These are phyloP conservation scores for Elmis aenea DNA, from an alignment of 2,888 invertebrate species.

Conservation along the genomic window DNA sequence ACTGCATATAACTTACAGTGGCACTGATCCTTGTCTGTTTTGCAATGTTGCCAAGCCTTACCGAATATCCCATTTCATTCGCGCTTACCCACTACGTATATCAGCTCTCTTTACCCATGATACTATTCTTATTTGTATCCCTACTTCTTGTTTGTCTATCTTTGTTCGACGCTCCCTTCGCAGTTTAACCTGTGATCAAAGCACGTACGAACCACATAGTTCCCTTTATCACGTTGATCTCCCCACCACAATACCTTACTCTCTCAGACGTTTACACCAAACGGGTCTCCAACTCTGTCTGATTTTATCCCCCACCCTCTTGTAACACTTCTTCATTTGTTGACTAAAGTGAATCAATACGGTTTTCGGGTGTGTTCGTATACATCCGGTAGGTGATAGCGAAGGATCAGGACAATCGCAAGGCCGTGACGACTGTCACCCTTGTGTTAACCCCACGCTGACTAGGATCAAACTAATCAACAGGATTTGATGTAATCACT, in stretches of 20 bases:
- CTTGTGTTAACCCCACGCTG: conserved; percentile 37
- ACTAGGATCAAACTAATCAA: conserved; percentile 39
- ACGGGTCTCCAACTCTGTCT: conserved; percentile 32
- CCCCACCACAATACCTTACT: conserved; percentile 17
- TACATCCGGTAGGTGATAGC: conserved; percentile 33
- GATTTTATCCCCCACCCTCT: conserved; percentile 29
- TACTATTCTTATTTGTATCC: conserved; percentile 36
- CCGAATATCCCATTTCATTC: conserved; percentile 19
- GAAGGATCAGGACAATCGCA: conserved; percentile 39
- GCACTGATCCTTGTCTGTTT: conserved; percentile 40
- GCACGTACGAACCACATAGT: conserved; percentile 36
- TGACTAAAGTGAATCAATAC: conserved; percentile 39
- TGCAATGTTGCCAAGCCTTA: conserved; percentile 31
- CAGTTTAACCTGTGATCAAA: conserved; percentile 38
- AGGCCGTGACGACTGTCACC: conserved; percentile 40
- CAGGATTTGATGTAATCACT: conserved; percentile 23
- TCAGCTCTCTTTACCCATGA: conserved; percentile 21
- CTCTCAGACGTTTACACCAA: conserved; percentile 8
- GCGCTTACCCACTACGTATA: conserved; percentile 11
- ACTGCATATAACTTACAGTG: conserved; percentile 42
- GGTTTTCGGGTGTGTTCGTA: conserved; percentile 35
- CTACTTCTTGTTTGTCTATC: conserved; percentile 30
- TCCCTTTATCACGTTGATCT: conserved; percentile 27
- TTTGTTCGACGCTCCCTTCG: conserved; percentile 34
- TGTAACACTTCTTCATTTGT: conserved; percentile 44